phyloP scores from a whole-genome alignment of 1,140 invertebrate genomes.

The Eulimnadia texana region DNA sequence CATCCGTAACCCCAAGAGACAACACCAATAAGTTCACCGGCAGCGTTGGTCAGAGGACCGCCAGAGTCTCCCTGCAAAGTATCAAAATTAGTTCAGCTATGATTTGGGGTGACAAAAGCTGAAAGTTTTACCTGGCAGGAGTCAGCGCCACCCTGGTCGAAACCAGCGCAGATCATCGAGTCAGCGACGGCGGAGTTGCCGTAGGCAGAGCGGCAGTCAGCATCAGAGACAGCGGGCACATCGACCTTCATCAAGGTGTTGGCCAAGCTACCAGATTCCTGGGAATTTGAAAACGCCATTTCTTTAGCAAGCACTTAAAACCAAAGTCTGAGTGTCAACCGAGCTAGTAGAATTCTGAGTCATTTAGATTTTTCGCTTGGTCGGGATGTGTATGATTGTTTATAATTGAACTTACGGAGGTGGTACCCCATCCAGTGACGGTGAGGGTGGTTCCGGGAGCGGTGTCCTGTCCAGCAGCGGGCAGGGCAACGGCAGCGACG shows the following conservation, averaged over 20 bases:
- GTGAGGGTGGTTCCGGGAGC: slow-evolving; percentile 20
- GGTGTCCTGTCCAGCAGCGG: slow-evolving; percentile 19
- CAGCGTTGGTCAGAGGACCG: no score
- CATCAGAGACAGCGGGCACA: slow-evolving; percentile 24
- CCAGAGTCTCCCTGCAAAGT: no score
- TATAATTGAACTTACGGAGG: slow-evolving; percentile 20
- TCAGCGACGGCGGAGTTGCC: slow-evolving; percentile 21
- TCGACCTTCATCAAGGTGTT: slow-evolving; percentile 23
- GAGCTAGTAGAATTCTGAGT: no score
- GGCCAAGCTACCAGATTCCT: slow-evolving; percentile 9
- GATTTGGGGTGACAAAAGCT: background rate
- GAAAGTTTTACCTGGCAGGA: slow-evolving; percentile 29
- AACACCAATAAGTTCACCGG: no score
- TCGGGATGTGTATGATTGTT: background rate
- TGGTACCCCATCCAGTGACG: slow-evolving; percentile 29
- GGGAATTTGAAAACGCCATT: no score
- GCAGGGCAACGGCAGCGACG: slow-evolving; percentile 22
- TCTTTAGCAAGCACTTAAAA: no score
- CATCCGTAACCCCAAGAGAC: no score
- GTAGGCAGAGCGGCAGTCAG: slow-evolving; percentile 23
- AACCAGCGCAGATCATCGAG: slow-evolving; percentile 27
- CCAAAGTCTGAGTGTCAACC: no score
- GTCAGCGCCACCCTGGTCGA: slow-evolving; percentile 27
- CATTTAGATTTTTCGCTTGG: background rate
- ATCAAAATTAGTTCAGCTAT: no score